Base-by-base conservation (phyloP, 2,888 invertebrate genomes). In the Endomychus coccineus region DNA sequence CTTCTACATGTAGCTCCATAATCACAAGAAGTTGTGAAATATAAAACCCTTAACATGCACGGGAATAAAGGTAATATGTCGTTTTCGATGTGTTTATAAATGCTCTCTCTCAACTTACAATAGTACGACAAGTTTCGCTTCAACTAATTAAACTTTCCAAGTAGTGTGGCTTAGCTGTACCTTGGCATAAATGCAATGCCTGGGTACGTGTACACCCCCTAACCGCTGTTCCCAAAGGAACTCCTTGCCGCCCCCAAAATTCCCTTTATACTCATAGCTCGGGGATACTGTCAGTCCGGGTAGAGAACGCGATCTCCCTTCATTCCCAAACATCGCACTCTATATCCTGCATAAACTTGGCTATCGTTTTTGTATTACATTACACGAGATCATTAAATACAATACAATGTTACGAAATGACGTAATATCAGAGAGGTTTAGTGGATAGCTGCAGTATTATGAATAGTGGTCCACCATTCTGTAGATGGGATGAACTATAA, bases 101-200 rank as follows among this genome's bases (percentile, higher is more conserved):
- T 46, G 45, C 49, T 48, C 32, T 39, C 52, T 55, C 50, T 48
- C 54, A 56, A 58, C 58, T 59, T 58, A 62, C 60, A 62, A 61
- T 60, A 56, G 58, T 58, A 54, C 57, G 59, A 60, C 60, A 61
- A 61, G 59, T 58, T 59, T 57, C 58, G 56, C 60, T 60, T 57
- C 58, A 66, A 65, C 66, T 66, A 66, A 66, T 66, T 66, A 66
- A 66, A 66, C 61, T 66, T 66, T 64, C 61, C 62, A 64, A 65
- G 64, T 64, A 61, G 59, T 59, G 51, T 55, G 62, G 63, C 64
- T 64, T 63, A 63, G 63, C 53, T 57, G 38, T 38, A 38, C 38
- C 38, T 38, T 33, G 38, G n/a, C 38, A 27, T 28, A 33, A 33
- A 23, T 19, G 16, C n/a, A n/a, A n/a, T n/a, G n/a, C n/a, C n/a